These are phyloP conservation scores for Ctenopoma kingsleyae DNA, from an alignment of 2,797 vertebrate genomes.

Conservation along the genomic window DNA sequence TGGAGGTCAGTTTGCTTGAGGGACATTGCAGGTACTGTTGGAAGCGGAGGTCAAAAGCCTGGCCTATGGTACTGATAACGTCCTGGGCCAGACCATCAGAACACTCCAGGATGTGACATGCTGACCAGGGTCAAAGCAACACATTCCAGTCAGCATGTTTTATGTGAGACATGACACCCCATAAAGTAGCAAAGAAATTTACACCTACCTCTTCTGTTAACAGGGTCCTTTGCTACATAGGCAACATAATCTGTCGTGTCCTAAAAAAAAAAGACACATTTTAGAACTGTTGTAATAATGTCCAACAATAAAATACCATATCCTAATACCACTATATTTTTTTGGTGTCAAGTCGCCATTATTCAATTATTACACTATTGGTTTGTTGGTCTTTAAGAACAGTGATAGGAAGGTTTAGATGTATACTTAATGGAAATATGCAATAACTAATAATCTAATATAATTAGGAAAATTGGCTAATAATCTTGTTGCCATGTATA, in stretches of 20 bases:
- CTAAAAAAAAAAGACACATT: conserved; percentile 71
- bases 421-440: neutral
- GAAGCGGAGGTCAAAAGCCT: conserved; percentile 98
- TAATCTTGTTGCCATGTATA: neutral
- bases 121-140: conserved; percentile 72
- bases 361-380: neutral
- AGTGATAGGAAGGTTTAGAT: neutral
- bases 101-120: conserved; percentile 98
- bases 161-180: neutral
- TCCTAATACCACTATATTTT: neutral
- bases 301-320: neutral
- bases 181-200: neutral
- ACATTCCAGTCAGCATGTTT: conserved; percentile 1
- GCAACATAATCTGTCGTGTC: conserved; percentile 98
- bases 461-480: neutral
- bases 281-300: conserved; percentile 1
- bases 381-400: neutral
- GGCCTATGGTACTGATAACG: conserved; percentile 96
- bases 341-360: neutral
- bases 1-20: conserved; percentile 88
- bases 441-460: neutral
- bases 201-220: conserved; percentile 95
- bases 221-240: conserved; percentile 98
- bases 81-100: conserved; percentile 95
- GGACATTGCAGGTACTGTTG: conserved; percentile 97